Percentiles rank a stretch among this genome's conserved stretches.
Conservation (phyloP, 92 coral and sea anemone genomes). For the Diadumene lineata region DNA sequence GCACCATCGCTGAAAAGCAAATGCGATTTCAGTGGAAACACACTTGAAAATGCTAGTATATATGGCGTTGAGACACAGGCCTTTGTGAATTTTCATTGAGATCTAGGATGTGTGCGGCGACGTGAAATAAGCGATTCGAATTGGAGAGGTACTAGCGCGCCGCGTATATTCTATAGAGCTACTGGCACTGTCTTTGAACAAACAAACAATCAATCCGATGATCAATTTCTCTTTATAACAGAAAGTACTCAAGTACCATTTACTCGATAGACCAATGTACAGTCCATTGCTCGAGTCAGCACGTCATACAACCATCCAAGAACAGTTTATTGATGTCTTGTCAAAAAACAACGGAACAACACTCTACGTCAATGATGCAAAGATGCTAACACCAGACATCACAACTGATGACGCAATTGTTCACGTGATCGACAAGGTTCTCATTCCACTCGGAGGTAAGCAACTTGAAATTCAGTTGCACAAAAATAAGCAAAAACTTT, state of each 20-base stretch:
- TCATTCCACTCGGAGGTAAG: conserved; percentile 78
- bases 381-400: conserved; percentile 56
- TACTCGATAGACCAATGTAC: conserved; percentile 58
- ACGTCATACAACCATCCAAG: conserved; percentile 46
- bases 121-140: too few species aligned
- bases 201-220: neutral
- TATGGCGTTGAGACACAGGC: too few species aligned
- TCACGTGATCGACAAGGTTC: conserved; percentile 68
- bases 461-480: too few species aligned
- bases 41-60: too few species aligned
- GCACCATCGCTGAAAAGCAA: too few species aligned
- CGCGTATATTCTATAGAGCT: too few species aligned
- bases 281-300: conserved; percentile 46
- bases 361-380: conserved; percentile 63
- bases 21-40: too few species aligned
- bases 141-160: too few species aligned
- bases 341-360: conserved; percentile 22
- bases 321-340: conserved; percentile 51
- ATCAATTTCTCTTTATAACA: conserved; percentile 2
- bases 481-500: too few species aligned
- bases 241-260: conserved; percentile 70
- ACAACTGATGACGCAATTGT: conserved; percentile 70
- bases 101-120: too few species aligned
- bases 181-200: neutral
- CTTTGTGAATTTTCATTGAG: too few species aligned